Evolutionary conservation across 2,113 vertebrate species (phyloP).

Genomic region (Atherinomorus stipes): DNA sequence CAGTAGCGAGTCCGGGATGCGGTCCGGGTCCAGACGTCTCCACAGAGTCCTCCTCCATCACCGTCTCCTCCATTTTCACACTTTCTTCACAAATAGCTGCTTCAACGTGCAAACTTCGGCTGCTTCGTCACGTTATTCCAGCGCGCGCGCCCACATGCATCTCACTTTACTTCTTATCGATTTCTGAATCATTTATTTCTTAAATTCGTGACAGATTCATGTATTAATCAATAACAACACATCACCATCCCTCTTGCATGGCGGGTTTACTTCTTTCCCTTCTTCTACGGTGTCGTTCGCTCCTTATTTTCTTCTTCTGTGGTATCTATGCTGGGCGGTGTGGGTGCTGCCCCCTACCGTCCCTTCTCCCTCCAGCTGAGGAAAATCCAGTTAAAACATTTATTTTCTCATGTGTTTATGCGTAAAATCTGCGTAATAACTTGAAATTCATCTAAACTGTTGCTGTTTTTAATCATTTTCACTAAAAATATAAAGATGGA

Average conservation of each 20-base stretch:
- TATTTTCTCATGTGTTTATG: no score
- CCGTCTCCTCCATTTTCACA: constrained; percentile 66
- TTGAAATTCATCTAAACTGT: no score
- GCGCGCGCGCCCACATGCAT: no score
- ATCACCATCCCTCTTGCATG: not conserved
- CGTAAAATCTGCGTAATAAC: no score
- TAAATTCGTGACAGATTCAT: fast-evolving
- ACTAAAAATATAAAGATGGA: no score
- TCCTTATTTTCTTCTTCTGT: no score
- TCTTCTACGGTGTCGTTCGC: not conserved
- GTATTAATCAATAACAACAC: constrained; percentile 1
- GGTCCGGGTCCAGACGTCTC: constrained; percentile 28
- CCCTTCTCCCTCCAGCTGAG: no score
- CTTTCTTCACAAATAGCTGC: constrained; percentile 1
- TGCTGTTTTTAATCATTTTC: no score
- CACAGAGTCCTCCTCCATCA: constrained; percentile 64
- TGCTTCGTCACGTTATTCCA: not conserved
- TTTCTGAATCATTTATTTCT: not conserved
- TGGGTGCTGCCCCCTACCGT: no score
- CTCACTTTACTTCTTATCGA: no score
- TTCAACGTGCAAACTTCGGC: not conserved
- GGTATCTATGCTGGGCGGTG: no score
- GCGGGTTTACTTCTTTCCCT: constrained; percentile 47
- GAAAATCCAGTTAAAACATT: no score
- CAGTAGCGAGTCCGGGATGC: constrained; percentile 47